Conservation (phyloP, 2,113 vertebrate genomes). For the Callorhinus ursinus region DNA sequence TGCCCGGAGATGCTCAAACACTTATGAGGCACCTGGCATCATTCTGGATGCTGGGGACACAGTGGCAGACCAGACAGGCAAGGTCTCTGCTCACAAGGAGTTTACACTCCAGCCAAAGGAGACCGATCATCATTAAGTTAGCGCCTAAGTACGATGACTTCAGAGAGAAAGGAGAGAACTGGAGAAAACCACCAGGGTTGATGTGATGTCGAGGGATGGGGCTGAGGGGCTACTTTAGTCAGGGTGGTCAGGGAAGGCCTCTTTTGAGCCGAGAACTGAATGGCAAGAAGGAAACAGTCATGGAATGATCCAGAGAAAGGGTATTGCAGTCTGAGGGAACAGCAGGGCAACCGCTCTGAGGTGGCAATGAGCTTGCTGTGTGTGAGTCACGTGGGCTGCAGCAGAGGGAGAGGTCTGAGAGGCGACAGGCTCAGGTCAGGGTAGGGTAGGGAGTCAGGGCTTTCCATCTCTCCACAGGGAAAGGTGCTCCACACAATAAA, state of each 20-base stretch:
- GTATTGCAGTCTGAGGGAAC: not conserved
- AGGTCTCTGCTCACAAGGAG: not conserved
- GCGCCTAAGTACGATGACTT: not conserved
- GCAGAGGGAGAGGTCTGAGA: not conserved
- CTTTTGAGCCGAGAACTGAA: not conserved
- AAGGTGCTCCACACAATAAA: not conserved
- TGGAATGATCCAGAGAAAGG: not conserved
- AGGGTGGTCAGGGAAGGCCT: not conserved
- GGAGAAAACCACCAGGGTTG: not conserved
- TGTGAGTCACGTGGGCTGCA: not conserved
- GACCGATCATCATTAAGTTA: not conserved
- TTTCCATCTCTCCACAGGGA: not conserved
- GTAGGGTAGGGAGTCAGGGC: not conserved
- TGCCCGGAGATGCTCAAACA: not conserved
- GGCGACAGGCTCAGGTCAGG: not conserved
- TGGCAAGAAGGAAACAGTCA: not conserved
- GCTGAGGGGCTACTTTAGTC: not conserved
- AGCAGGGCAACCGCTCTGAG: not conserved
- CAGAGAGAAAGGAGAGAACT: not conserved
- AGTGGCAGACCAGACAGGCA: not conserved
- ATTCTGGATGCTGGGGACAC: not conserved
- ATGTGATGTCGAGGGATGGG: not conserved
- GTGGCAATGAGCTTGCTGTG: not conserved
- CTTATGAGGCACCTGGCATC: not conserved
- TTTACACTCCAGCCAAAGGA: not conserved